A percentile compares a stretch with the other conserved stretches of the same genome.
phyloP scores from a whole-genome alignment of 2,797 vertebrate species.

The Centropyge bicolor region DNA sequence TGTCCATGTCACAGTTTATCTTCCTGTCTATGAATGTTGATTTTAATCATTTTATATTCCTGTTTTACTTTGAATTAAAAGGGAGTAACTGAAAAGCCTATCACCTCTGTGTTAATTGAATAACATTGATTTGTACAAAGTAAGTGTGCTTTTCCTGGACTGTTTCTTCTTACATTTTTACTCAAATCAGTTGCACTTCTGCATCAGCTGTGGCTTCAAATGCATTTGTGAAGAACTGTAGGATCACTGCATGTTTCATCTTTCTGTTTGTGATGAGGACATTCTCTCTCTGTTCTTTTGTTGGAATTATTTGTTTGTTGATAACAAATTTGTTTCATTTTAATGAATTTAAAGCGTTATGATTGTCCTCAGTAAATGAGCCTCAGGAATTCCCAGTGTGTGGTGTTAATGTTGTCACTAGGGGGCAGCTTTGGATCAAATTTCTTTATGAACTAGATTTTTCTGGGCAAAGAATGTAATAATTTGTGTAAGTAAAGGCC shows the following conservation, averaged over 20 bases:
- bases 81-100: constrained; percentile 48
- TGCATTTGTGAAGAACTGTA: not conserved
- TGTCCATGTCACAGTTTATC: constrained; percentile 48
- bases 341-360: not conserved
- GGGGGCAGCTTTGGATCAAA: constrained; percentile 60
- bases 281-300: not conserved
- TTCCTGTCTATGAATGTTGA: constrained; percentile 55
- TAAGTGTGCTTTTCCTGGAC: not conserved
- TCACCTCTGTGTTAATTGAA: not conserved
- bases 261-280: not conserved
- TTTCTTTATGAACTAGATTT: not conserved
- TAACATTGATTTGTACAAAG: not conserved
- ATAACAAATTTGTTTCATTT: not conserved
- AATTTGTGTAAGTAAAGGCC: not conserved
- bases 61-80: constrained; percentile 76
- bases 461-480: not conserved
- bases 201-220: not conserved
- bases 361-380: not conserved
- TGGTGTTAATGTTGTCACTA: constrained; percentile 39
- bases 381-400: not conserved
- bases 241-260: not conserved
- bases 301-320: not conserved
- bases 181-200: not conserved
- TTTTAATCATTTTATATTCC: constrained; percentile 70
- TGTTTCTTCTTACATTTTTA: not conserved